Evolutionary conservation across 2,888 invertebrate species (phyloP).

Genomic region (Thera obeliscata): DNA sequence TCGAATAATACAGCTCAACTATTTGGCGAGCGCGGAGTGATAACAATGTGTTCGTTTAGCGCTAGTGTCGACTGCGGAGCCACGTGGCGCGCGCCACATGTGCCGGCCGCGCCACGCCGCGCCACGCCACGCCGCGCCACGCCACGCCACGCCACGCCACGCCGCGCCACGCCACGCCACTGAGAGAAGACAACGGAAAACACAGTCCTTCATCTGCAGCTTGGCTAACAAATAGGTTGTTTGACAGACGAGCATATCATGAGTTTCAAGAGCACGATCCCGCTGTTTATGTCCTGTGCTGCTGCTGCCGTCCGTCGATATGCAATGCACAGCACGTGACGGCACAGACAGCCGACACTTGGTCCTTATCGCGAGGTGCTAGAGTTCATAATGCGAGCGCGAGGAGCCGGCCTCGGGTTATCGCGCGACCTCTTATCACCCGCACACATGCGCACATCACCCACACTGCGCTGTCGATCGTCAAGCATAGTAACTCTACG

Average conservation of each 20-base stretch:
- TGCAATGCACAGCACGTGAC: constrained; percentile 22
- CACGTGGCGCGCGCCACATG: constrained; percentile 5
- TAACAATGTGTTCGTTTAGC: constrained; percentile 7
- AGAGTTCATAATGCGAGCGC: constrained; percentile 23
- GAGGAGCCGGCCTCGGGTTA: constrained; percentile 54
- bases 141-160: neutral
- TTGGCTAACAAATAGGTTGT: too few relatives aligned
- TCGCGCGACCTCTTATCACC: constrained; percentile 68
- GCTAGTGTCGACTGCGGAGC: neutral
- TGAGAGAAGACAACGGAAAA: neutral
- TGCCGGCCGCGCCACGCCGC: constrained; percentile 6
- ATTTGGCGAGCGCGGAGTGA: constrained; percentile 2
- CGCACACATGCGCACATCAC: constrained; percentile 43
- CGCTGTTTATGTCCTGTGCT: too few relatives aligned
- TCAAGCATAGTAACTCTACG: constrained; percentile 6
- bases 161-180: too few relatives aligned
- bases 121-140: too few relatives aligned
- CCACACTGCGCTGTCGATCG: neutral
- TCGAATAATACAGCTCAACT: neutral
- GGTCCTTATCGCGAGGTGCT: neutral
- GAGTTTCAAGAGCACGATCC: too few relatives aligned
- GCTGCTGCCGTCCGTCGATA: neutral
- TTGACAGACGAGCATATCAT: too few relatives aligned
- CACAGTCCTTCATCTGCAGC: too few relatives aligned
- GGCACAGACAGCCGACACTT: neutral